phyloP scores from a whole-genome alignment of 2,113 vertebrate species.

The Condylura cristata region DNA sequence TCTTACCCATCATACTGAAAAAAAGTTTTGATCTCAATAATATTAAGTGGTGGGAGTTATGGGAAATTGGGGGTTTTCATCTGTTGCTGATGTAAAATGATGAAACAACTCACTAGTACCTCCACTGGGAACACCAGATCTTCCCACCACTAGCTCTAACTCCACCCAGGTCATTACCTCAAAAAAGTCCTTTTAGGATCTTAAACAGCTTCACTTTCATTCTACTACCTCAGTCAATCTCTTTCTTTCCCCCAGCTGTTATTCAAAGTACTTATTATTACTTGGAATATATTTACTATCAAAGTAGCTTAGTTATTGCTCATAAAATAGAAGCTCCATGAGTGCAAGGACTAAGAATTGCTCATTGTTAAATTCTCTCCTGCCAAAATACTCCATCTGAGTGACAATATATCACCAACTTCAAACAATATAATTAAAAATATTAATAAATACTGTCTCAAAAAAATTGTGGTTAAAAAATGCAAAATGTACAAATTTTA shows the following conservation, averaged over 20 bases:
- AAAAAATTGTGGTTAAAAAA: conserved; percentile 16
- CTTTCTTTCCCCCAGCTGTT: neutral
- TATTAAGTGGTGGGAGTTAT: neutral
- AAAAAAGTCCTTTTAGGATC: neutral
- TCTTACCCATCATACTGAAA: conserved; percentile 14
- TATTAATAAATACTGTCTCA: conserved; percentile 19
- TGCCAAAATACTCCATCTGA: neutral
- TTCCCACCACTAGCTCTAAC: neutral
- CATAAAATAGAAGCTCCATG: conserved; percentile 5
- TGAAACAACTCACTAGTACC: neutral
- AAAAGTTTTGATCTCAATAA: neutral
- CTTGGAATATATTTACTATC: neutral
- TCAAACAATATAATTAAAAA: conserved; percentile 44
- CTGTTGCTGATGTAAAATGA: neutral
- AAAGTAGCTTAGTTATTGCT: conserved; percentile 23
- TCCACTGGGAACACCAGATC: neutral
- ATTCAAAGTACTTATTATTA: neutral
- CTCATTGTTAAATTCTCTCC: neutral
- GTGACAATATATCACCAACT: neutral
- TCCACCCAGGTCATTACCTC: neutral
- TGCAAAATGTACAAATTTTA: neutral
- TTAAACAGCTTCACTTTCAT: neutral
- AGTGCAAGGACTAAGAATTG: neutral
- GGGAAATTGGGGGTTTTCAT: neutral
- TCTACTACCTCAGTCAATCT: neutral